phyloP scores from a whole-genome alignment of 1,140 invertebrate genomes.

The Pteromalus puparum region DNA sequence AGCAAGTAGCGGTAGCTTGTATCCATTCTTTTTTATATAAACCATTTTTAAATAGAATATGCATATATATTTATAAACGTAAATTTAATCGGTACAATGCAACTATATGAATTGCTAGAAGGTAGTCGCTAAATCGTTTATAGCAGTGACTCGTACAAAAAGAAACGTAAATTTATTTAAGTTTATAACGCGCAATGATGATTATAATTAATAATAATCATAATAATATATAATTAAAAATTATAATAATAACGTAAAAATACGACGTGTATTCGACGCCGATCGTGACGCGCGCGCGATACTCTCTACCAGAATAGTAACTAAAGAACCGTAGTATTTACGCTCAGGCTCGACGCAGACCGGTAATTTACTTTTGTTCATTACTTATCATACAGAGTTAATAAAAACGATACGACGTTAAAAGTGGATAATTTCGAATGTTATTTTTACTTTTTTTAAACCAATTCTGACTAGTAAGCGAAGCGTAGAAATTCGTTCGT shows the following conservation, averaged over 20 bases:
- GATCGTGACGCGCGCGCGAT: constrained; percentile 40
- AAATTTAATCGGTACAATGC: constrained; percentile 61
- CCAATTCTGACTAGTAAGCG: constrained; percentile 75
- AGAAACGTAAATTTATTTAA: constrained; percentile 46
- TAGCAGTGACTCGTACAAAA: constrained; percentile 49
- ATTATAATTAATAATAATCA: constrained; percentile 51
- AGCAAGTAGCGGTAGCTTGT: constrained; percentile 61
- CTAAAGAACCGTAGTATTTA: constrained; percentile 73
- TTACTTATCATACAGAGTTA: constrained; percentile 22
- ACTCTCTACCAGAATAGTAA: constrained; percentile 70
- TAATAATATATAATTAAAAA: constrained; percentile 50
- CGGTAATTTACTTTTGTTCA: constrained; percentile 39
- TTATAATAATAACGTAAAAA: constrained; percentile 57
- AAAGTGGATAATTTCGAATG: constrained; percentile 59
- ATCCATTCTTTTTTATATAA: constrained; percentile 47
- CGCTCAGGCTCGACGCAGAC: constrained; percentile 59
- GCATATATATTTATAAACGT: constrained; percentile 50
- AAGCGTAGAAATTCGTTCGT: constrained; percentile 63
- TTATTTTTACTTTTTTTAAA: constrained; percentile 64
- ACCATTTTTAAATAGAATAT: background rate
- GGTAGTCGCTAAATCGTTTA: constrained; percentile 37
- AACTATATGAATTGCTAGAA: constrained; percentile 56
- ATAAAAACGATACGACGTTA: constrained; percentile 48
- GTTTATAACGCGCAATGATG: constrained; percentile 47
- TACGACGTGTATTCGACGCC: constrained; percentile 44